Base-by-base conservation (phyloP, 2,113 vertebrate species). In the Thunnus thynnus region DNA sequence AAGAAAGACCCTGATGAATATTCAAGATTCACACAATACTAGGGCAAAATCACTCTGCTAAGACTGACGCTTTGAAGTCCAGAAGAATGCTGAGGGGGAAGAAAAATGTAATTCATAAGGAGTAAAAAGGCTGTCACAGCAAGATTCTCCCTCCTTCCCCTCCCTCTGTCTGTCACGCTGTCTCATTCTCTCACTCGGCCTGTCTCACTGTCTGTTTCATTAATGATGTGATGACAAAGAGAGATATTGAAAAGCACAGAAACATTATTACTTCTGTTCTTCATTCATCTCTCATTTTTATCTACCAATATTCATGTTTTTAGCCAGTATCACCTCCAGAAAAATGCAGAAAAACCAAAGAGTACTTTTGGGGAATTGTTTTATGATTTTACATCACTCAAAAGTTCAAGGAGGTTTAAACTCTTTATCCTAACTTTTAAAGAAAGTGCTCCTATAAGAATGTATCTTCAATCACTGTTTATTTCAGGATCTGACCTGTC, bases 1-100 rank as follows among this genome's bases (percentile, higher is more conserved):
- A 83, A 83, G 82, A 88, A 81, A 84, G 41, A 75, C 56, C 78
- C 79, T 86, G 83, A 93, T 95, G 92, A 94, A 94, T 94, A 94
- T 94, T 92, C 89, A 94, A 86, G 77, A 79, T 65, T 70, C 63
- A 55, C 89, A 94, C 92, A 93, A 92, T 84, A 69, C 69, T 30
- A 63, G 14, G 67, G 71, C 65, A 72, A 66, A 76, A 76, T 75
- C 82, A 84, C 82, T 87, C 64, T 32, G 76, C 80, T 86, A 76
- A 86, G 85, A 89, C 65, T 76, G 83, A 87, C 13, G 78, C 90
- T 94, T 93, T 95, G 89, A 95, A 93, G 91, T 92, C 61, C 25
- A 44, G 44, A 73, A 88, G 84, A 91, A 90, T 69, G 85, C 73
- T 72, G 83, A 86, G 76, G 16, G 76, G 69, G 69, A 67, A 65